A percentile compares a stretch with the other conserved stretches of the same genome.
phyloP scores from a whole-genome alignment of 2,113 vertebrate species.

The Crocuta crocuta region DNA sequence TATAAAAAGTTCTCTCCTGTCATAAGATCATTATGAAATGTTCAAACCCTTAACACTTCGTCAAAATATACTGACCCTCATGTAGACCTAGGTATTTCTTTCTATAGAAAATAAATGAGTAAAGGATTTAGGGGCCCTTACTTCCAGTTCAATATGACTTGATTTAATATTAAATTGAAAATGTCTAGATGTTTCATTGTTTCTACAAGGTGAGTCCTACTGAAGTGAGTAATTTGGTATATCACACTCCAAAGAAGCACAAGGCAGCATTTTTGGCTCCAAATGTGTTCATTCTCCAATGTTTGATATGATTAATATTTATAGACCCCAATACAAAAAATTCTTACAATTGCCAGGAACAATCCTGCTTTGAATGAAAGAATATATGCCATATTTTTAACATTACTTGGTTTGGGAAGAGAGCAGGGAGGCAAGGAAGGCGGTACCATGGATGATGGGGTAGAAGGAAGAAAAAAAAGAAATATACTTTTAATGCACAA shows the following conservation, averaged over 20 bases:
- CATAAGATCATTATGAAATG: neutral
- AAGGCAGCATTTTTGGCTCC: neutral
- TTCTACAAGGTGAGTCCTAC: neutral
- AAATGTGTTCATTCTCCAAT: neutral
- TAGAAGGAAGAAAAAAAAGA: neutral
- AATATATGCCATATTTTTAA: neutral
- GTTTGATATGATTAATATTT: neutral
- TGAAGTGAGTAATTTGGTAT: neutral
- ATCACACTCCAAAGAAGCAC: neutral
- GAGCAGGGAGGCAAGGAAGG: neutral
- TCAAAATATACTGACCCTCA: neutral
- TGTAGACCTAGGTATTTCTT: neutral
- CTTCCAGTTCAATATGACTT: neutral
- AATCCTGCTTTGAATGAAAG: neutral
- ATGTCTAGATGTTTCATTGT: neutral
- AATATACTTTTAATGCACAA: neutral
- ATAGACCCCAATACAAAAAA: neutral
- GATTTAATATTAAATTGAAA: neutral
- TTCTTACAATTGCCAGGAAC: neutral
- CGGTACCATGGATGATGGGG: neutral
- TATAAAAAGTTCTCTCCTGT: neutral
- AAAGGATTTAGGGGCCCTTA: neutral
- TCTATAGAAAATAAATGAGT: slow-evolving; percentile 19
- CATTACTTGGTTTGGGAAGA: neutral
- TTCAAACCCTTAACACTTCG: neutral